Percentiles rank a stretch among this genome's conserved stretches.
Evolutionary conservation across 1,140 invertebrate genomes (phyloP).

Genomic region (Neodiprion virginianus): DNA sequence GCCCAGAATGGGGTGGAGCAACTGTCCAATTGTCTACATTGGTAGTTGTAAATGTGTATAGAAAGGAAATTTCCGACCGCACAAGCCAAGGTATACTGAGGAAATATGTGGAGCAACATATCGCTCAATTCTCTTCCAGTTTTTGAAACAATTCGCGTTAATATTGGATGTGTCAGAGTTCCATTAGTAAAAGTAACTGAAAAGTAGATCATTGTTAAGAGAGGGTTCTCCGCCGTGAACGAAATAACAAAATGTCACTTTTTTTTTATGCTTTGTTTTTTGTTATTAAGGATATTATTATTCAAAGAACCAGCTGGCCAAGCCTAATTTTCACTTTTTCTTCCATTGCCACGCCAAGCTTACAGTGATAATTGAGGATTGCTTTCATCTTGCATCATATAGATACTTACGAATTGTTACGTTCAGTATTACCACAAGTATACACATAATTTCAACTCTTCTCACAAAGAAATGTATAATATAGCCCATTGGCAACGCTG

Average conservation of each 20-base stretch:
- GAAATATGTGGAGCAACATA: conserved; percentile 30
- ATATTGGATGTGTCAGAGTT: conserved; percentile 30
- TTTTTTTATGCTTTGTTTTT: no score
- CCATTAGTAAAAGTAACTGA: conserved; percentile 31
- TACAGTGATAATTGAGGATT: no score
- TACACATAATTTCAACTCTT: conserved; percentile 27
- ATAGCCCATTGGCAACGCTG: conserved; percentile 32
- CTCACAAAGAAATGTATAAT: conserved; percentile 32
- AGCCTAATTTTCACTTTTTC: no score
- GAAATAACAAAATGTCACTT: no score
- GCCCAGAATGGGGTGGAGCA: conserved; percentile 34
- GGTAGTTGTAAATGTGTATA: conserved; percentile 31
- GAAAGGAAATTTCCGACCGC: conserved; percentile 35
- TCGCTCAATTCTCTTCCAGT: conserved; percentile 22
- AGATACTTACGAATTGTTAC: conserved; percentile 22
- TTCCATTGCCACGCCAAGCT: no score
- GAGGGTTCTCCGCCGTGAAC: not conserved
- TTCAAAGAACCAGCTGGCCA: no score
- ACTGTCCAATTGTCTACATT: conserved; percentile 26
- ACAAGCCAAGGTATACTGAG: conserved; percentile 32
- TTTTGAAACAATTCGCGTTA: conserved; percentile 18
- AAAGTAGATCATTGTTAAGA: conserved; percentile 10
- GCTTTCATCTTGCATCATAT: not conserved
- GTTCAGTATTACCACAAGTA: conserved; percentile 30
- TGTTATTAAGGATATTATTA: no score